phyloP scores from a whole-genome alignment of 2,888 invertebrate genomes.

The Epinotia brunnichana region DNA sequence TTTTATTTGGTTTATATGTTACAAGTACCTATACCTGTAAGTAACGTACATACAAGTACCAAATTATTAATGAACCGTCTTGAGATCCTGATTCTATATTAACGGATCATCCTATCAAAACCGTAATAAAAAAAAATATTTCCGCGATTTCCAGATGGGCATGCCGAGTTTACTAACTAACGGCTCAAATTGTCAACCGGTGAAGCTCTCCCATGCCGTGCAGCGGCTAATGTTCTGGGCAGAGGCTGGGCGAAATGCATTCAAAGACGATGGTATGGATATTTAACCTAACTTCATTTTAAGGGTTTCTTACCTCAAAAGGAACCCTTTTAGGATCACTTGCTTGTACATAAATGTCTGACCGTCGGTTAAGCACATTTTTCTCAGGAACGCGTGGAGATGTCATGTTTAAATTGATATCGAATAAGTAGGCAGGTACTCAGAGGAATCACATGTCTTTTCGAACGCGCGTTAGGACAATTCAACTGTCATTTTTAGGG shows the following conservation, averaged over 20 bases:
- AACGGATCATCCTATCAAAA: not conserved
- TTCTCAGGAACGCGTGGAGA: too few relatives aligned
- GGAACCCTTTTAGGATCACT: too few relatives aligned
- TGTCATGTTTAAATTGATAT: too few relatives aligned
- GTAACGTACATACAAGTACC: too few relatives aligned
- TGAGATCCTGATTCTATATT: not conserved
- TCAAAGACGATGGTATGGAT: slow-evolving; percentile 76
- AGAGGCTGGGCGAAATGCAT: slow-evolving; percentile 78
- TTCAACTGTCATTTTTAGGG: too few relatives aligned
- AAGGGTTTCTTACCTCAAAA: too few relatives aligned
- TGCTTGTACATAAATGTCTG: too few relatives aligned
- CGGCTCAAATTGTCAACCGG: slow-evolving; percentile 48
- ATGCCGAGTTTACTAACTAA: slow-evolving; percentile 60
- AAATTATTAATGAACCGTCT: not conserved
- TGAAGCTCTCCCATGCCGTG: slow-evolving; percentile 70
- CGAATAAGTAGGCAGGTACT: too few relatives aligned
- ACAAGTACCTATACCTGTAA: not conserved
- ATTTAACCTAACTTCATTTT: not conserved
- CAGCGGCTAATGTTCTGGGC: slow-evolving; percentile 81
- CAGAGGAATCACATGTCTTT: too few relatives aligned
- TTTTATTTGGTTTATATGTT: not conserved
- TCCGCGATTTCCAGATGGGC: slow-evolving; percentile 65
- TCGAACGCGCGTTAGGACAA: too few relatives aligned
- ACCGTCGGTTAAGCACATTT: too few relatives aligned
- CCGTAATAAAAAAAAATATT: not conserved